Evolutionary conservation across 2,888 invertebrate species (phyloP).

Genomic region (Heliconius aoede): DNA sequence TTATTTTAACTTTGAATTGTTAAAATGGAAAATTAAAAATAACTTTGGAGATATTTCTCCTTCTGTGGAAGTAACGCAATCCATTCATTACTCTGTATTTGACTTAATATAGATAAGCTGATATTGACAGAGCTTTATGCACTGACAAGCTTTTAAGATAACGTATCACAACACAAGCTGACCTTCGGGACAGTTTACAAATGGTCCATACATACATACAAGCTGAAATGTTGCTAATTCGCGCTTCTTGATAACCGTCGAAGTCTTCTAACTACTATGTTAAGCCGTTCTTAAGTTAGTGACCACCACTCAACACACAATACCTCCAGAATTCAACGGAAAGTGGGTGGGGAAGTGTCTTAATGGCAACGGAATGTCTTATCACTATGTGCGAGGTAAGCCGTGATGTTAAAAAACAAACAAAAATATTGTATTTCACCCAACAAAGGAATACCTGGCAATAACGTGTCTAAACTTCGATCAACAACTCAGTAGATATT

Average conservation of each 20-base stretch:
- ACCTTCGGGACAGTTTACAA: conserved; percentile 30
- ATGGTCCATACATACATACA: neutral
- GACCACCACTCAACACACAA: too few species aligned
- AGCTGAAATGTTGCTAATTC: neutral
- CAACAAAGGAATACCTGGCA: too few species aligned
- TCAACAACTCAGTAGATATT: too few species aligned
- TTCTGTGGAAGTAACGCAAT: neutral
- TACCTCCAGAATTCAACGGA: neutral
- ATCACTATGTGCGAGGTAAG: neutral
- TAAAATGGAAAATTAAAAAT: too few species aligned
- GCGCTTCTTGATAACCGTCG: too few species aligned
- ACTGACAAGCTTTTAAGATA: conserved; percentile 42
- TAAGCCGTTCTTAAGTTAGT: too few species aligned
- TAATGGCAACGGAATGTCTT: neutral
- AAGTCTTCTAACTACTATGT: too few species aligned
- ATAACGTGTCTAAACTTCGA: too few species aligned
- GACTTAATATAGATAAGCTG: conserved; percentile 38
- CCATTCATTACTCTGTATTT: conserved; percentile 39
- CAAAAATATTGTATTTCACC: too few species aligned
- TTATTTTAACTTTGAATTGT: too few species aligned
- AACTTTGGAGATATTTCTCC: neutral
- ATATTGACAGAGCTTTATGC: conserved; percentile 45
- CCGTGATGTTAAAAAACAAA: neutral
- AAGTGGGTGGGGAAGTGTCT: neutral
- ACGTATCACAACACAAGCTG: conserved; percentile 30